Conservation (phyloP, 1,140 invertebrate species). For the Drosophila punjabiensis region DNA sequence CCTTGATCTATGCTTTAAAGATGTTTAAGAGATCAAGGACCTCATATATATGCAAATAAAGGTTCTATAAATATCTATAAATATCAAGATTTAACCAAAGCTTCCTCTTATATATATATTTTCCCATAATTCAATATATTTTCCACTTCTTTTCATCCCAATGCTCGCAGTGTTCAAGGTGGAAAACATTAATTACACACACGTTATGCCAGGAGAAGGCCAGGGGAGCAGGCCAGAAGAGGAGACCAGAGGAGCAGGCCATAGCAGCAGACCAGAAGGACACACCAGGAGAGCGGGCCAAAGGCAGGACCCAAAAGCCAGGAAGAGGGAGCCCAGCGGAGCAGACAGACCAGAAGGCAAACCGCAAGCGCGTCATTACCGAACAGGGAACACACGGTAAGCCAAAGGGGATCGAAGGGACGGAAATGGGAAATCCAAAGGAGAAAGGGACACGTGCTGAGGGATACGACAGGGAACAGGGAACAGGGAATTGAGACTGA, state of each 20-base stretch:
- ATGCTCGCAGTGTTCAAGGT: slow-evolving; percentile 39
- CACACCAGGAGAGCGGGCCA: neutral
- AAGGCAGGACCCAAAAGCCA: neutral
- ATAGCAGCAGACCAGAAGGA: neutral
- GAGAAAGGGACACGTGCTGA: neutral
- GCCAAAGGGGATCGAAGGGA: slow-evolving; percentile 4
- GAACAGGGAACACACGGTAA: slow-evolving; percentile 23
- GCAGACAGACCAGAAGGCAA: slow-evolving; percentile 45
- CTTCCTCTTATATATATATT: neutral
- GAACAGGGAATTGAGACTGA: slow-evolving; percentile 10
- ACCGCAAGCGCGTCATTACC: slow-evolving; percentile 64
- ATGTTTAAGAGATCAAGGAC: neutral
- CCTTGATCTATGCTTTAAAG: too few species aligned
- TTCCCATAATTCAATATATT: neutral
- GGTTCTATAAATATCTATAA: neutral
- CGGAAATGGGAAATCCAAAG: slow-evolving; percentile 19
- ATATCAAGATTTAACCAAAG: neutral
- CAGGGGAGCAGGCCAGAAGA: neutral
- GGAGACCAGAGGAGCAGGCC: neutral
- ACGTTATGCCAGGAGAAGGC: slow-evolving; percentile 23
- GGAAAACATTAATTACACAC: slow-evolving; percentile 77
- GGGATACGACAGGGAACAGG: neutral
- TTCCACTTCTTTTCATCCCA: neutral
- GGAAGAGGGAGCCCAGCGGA: slow-evolving; percentile 1
- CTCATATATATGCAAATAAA: neutral